Evolutionary conservation across 2,113 vertebrate species (phyloP), one percentile per base, ranked within the genome.

Genomic region (Ptilorrhoa leucosticta): DNA sequence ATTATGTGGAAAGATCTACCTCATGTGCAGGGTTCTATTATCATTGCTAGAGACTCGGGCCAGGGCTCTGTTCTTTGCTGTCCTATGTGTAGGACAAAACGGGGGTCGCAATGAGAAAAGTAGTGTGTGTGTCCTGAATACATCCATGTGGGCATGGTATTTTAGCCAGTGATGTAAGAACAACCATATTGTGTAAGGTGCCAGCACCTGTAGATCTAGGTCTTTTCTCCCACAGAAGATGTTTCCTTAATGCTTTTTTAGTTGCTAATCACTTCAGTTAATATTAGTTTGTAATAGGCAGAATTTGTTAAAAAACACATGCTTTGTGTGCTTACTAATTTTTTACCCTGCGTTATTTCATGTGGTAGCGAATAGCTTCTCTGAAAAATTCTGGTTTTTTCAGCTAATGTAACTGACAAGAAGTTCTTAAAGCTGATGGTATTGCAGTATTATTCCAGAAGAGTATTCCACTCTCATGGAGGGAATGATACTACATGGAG

Each of bases 21-120:
- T 20, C 3, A 0, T 16, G 7, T 37, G 23, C 54, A 61, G 37
- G 15, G 15, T 30, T n/a, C 22, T 1, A 1, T 51, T 71, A 3
- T 3, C 24, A 12, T 13, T 57, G 28, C 26, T 37, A 3, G 27
- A 65, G 28, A 13, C 15, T 53, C 13, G 4, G 60, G 17, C 26
- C 51, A 21, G 2, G 42, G 50, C 64, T 93, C 28, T 83, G 45
- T 50, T 77, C 68, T 73, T 47, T 44, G 42, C 73, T 77, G 13
- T 69, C 15, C 63, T 51, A 2, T 3, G 2, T 51, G 54, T 68
- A 3, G 24, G 11, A 22, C 37, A 70, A 58, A 78, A 26, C 12
- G 27, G 6, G 58, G 19, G 7, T 6, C 47, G 26, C 2, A 3
- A 1, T 84, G 47, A 57, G 23, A n/a, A 45, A 65, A 65, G 33